Base-by-base conservation (phyloP, 2,888 invertebrate genomes). In the Anoncus sp. region DNA sequence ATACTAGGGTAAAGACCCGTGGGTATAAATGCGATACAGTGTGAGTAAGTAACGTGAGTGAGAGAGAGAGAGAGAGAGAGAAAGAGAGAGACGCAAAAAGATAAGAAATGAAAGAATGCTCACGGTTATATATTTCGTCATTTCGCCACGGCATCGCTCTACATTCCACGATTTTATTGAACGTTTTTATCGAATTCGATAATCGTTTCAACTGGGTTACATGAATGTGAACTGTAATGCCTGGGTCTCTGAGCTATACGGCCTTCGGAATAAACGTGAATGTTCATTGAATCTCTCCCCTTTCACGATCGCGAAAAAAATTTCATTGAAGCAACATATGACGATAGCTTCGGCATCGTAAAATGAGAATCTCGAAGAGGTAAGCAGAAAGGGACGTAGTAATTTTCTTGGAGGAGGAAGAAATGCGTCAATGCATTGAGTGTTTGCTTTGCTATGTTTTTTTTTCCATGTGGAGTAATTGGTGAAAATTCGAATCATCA, bases 161-260 rank as follows among this genome's bases (percentile, higher is more conserved):
- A 7, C 43, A 55, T 14, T 27, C 18, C 38, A 7, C 43, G 31
- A 49, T 63, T 59, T 66, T 35, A 38, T 51, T 59, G 45, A 47
- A 35, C 57, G 20, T 57, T 67, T 63, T 66, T 66, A 62, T 62
- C 47, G 38, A 3, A 47, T 45, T 47, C 71, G 27, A 55, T 66
- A 66, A 66, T 71, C 59, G 57, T 60, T 66, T 24, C 49, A 35
- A 31, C 40, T 20, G 38, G 67, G 27, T 47, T 69, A 45, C 18
- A 47, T 16, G 40, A 10, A 12, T 27, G 20, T 35, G 16, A 10
- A 20, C n/a, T n/a, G n/a, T 2, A 16, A 60, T 20, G 2, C n/a
- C 24, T 4, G 10, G 7, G 12, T 3, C 22, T 35, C 6, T 2
- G 1, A 3, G 60, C 43, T 60, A 1, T 27, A 24, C 10, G 10